Evolutionary conservation across 2,888 invertebrate genomes (phyloP).

Genomic region (Dorcus parallelipipedus): DNA sequence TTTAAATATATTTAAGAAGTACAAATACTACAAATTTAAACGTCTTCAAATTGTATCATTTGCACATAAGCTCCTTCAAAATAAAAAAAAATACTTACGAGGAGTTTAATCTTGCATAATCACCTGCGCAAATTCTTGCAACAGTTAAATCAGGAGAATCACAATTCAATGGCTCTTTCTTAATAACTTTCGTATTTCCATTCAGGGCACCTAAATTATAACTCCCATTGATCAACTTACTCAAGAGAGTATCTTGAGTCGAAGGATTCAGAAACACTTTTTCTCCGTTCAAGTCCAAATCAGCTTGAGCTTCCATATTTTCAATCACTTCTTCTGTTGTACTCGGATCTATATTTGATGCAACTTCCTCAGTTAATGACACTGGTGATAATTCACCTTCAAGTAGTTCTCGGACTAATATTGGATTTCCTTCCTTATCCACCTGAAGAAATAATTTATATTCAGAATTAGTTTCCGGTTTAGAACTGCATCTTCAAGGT

Average conservation of each 20-base stretch:
- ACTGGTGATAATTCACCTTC: slow-evolving; percentile 15
- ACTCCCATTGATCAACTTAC: slow-evolving; percentile 38
- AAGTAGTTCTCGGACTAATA: slow-evolving; percentile 10
- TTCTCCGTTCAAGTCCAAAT: slow-evolving; percentile 15
- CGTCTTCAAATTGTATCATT: too few species aligned
- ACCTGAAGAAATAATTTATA: neutral
- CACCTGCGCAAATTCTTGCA: slow-evolving; percentile 2
- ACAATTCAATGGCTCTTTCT: slow-evolving; percentile 3
- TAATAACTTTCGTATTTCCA: slow-evolving; percentile 14
- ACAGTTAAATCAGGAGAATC: slow-evolving; percentile 10
- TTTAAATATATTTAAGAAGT: neutral
- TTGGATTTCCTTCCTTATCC: slow-evolving; percentile 5
- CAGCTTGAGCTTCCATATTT: slow-evolving; percentile 10
- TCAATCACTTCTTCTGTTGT: slow-evolving; percentile 2
- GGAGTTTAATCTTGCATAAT: slow-evolving; percentile 14
- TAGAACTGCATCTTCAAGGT: neutral
- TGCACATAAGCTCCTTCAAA: neutral
- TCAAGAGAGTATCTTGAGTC: slow-evolving; percentile 39
- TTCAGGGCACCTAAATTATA: slow-evolving; percentile 34
- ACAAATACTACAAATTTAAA: neutral
- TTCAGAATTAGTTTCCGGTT: neutral
- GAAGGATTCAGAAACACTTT: slow-evolving; percentile 41
- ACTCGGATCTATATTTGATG: neutral
- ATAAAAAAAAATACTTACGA: slow-evolving; percentile 5
- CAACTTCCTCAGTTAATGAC: neutral